phyloP scores from a whole-genome alignment of 35 echinoderm and acorn worm species.

The Eucidaris tribuloides region DNA sequence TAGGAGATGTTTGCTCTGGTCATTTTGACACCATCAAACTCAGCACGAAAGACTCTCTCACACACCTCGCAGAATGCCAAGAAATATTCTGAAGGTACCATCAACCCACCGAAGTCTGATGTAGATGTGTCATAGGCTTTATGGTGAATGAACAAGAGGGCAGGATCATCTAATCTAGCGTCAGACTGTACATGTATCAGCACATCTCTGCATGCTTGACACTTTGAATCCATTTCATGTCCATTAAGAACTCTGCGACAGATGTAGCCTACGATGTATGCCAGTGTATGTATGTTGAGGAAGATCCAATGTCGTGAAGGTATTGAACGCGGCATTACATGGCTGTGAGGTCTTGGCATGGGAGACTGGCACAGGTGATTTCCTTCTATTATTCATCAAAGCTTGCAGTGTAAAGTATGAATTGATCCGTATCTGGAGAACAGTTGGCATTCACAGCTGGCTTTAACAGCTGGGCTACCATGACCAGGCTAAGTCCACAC shows the following conservation, averaged over 20 bases:
- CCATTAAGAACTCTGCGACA: constrained; percentile 14
- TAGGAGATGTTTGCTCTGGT: constrained; percentile 27
- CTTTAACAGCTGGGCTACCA: constrained; percentile 33
- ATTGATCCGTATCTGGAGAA: constrained; percentile 7
- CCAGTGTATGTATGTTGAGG: constrained; percentile 39
- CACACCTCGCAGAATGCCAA: constrained; percentile 19
- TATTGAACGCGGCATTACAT: background rate
- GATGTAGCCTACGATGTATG: constrained; percentile 35
- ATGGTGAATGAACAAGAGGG: constrained; percentile 19
- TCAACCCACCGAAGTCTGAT: constrained; percentile 33
- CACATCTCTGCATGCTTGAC: constrained; percentile 18
- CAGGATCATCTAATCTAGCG: constrained; percentile 19
- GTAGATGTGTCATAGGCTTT: constrained; percentile 34
- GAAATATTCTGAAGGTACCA: constrained; percentile 26
- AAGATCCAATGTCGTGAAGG: background rate
- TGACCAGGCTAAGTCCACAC: constrained; percentile 34
- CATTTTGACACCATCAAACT: constrained; percentile 37
- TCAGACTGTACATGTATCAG: background rate
- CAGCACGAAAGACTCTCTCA: background rate
- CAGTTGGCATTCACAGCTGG: constrained; percentile 38
- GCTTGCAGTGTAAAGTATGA: constrained; percentile 34
- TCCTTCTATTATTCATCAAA: constrained; percentile 17
- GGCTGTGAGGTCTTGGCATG: background rate
- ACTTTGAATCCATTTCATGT: background rate
- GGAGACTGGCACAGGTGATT: background rate